A percentile compares a stretch with the other conserved stretches of the same genome.
Evolutionary conservation across 1,140 invertebrate species (phyloP).

Genomic region (Atta colombica): DNA sequence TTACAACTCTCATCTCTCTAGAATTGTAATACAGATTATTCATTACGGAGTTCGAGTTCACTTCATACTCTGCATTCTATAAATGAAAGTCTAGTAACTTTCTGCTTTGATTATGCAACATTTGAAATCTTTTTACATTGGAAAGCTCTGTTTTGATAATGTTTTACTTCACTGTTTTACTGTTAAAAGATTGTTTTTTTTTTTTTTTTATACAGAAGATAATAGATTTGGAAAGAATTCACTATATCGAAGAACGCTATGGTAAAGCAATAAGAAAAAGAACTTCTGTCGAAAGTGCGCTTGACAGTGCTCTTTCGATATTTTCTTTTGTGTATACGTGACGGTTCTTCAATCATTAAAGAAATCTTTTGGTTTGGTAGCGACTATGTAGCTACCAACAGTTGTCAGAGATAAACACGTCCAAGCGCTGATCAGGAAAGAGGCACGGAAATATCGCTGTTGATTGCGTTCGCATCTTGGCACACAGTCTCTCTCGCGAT

Average conservation of each 20-base stretch:
- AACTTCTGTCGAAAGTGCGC: constrained; percentile 30
- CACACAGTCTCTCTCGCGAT: constrained; percentile 1
- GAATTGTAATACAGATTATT: constrained; percentile 34
- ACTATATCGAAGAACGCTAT: neutral
- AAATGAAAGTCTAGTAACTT: constrained; percentile 10
- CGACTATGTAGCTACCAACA: constrained; percentile 25
- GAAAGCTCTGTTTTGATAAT: neutral
- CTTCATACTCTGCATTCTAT: neutral
- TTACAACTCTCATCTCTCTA: constrained; percentile 28
- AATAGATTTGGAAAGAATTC: constrained; percentile 32
- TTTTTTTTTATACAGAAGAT: neutral
- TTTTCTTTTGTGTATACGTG: constrained; percentile 35
- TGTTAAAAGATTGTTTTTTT: neutral
- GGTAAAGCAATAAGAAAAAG: constrained; percentile 15
- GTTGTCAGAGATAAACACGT: constrained; percentile 39
- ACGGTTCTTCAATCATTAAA: neutral
- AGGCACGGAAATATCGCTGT: constrained; percentile 54
- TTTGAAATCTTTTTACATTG: neutral
- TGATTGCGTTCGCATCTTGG: constrained; percentile 68
- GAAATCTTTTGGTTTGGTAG: constrained; percentile 3
- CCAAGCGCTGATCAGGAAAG: constrained; percentile 23
- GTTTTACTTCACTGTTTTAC: neutral
- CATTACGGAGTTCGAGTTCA: constrained; percentile 1
- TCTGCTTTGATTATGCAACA: constrained; percentile 15
- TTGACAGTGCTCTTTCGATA: constrained; percentile 11